These are phyloP conservation scores for Babyrousa celebensis DNA, from an alignment of 2,797 vertebrate species.

Conservation along the genomic window DNA sequence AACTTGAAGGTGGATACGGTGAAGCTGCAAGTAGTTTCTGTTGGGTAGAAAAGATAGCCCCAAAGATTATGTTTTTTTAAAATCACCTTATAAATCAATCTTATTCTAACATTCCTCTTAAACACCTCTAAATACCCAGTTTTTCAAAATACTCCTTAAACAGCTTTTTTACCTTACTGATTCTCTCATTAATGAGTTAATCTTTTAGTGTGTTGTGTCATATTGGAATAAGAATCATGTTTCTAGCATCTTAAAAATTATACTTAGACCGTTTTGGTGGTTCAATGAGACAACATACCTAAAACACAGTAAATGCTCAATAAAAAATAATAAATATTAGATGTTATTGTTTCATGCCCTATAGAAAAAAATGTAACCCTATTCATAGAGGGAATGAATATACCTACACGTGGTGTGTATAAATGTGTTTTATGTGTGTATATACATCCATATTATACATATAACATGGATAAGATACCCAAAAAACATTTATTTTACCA, in stretches of 20 bases:
- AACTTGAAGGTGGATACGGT: background rate
- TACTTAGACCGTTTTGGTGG: background rate
- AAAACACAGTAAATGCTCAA: background rate
- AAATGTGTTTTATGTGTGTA: background rate
- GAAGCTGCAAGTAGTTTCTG: background rate
- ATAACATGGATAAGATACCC: background rate
- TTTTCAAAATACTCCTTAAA: conserved; percentile 23
- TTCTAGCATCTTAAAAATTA: background rate
- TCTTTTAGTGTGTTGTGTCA: background rate
- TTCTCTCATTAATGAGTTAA: conserved; percentile 6
- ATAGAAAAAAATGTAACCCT: background rate
- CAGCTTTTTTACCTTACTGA: background rate
- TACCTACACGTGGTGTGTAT: background rate
- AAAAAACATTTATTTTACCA: background rate
- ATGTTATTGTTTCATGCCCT: conserved; percentile 8
- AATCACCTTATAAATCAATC: background rate
- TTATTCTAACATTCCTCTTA: background rate
- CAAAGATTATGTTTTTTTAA: background rate
- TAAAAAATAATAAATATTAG: background rate
- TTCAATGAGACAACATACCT: conserved; percentile 18
- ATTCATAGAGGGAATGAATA: background rate
- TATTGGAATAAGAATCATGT: conserved; percentile 42
- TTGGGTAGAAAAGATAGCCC: conserved; percentile 2
- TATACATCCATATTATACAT: background rate
- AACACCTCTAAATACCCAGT: background rate